phyloP scores from a whole-genome alignment of 1,140 invertebrate genomes.

The Plutomurus gul region DNA sequence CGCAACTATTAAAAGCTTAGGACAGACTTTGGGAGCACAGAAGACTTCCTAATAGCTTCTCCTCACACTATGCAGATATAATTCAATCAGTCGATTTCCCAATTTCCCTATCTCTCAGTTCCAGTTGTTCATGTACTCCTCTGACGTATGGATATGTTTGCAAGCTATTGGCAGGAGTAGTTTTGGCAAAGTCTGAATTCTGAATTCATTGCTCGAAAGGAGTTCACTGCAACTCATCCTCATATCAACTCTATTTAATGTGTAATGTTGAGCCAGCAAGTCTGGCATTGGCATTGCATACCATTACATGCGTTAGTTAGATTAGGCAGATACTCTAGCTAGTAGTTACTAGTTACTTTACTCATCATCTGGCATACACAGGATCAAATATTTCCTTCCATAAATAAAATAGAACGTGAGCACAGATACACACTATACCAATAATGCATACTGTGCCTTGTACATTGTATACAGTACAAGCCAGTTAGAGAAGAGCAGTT shows the following conservation, averaged over 20 bases:
- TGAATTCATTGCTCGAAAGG: no score
- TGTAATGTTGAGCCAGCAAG: not conserved
- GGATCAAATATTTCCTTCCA: slow-evolving; percentile 20
- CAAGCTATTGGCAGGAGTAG: not conserved
- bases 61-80: no score
- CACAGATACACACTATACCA: no score
- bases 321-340: no score
- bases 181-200: slow-evolving; percentile 10
- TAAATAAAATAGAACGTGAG: no score
- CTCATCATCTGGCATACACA: no score
- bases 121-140: not conserved
- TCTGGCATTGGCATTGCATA: slow-evolving; percentile 25
- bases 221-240: slow-evolving; percentile 2
- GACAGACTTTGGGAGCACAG: no score
- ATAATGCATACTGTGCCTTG: not conserved
- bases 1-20: slow-evolving; percentile 13
- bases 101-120: not conserved
- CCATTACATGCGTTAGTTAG: no score
- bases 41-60: no score
- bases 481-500: not conserved
- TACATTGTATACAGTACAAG: not conserved
- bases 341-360: no score
- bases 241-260: not conserved
- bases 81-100: no score
- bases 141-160: not conserved